phyloP scores from a whole-genome alignment of 2,797 vertebrate species.

The Semotilus atromaculatus region DNA sequence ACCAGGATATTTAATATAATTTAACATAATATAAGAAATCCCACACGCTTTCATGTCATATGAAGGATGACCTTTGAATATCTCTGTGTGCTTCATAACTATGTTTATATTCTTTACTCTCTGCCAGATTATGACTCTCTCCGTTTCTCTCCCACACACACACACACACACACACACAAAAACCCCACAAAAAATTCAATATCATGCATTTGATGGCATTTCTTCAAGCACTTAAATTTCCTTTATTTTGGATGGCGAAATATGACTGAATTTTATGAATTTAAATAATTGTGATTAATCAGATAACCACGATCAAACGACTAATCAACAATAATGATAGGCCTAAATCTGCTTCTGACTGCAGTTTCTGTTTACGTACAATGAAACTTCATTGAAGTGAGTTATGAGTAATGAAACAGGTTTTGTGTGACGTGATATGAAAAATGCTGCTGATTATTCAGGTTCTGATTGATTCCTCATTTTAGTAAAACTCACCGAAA shows the following conservation, averaged over 20 bases:
- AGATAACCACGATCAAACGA: neutral
- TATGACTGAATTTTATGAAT: neutral
- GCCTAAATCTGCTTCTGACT: neutral
- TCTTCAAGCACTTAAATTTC: neutral
- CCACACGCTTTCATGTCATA: too few species aligned
- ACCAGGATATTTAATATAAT: too few species aligned
- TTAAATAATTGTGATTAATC: neutral
- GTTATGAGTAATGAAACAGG: neutral
- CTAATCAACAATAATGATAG: neutral
- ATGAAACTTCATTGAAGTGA: neutral
- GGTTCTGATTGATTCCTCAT: neutral
- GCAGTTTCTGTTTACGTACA: neutral
- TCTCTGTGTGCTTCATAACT: too few species aligned
- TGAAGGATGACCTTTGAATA: too few species aligned
- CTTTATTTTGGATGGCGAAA: neutral
- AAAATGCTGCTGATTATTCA: neutral
- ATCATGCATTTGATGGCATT: neutral
- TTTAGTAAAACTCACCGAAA: slow-evolving; percentile 84
- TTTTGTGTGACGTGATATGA: neutral
- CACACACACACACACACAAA: too few species aligned
- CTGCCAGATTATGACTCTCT: too few species aligned
- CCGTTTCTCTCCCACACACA: too few species aligned
- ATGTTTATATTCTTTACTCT: too few species aligned
- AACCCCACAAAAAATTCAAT: too few species aligned
- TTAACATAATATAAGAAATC: too few species aligned